Base-by-base conservation (phyloP, 1,140 invertebrate species). In the Physella acuta region DNA sequence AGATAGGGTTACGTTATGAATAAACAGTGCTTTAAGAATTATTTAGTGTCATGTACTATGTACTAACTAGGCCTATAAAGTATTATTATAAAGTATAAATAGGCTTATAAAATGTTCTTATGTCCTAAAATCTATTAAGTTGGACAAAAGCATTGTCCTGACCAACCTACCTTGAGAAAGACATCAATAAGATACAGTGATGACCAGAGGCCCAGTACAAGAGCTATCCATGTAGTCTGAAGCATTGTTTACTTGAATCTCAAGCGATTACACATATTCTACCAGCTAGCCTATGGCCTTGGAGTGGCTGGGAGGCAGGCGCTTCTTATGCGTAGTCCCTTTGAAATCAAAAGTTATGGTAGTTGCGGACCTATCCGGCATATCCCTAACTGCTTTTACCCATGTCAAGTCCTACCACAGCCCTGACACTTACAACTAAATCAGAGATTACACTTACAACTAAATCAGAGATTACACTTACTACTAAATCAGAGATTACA, bases 141-240 rank as follows among this genome's bases (percentile, higher is more conserved):
- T n/a, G n/a, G n/a, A n/a, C n/a, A n/a, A n/a, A n/a, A n/a, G n/a
- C n/a, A n/a, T n/a, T n/a, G n/a, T n/a, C n/a, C n/a, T n/a, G n/a
- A n/a, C n/a, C n/a, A n/a, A n/a, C n/a, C n/a, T 72, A 84, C 82
- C 82, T 84, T 84, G n/a, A 84, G 69, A 75, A 83, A 84, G 26
- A 74, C 81, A 78, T 84, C 82, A 49, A 83, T 61, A 11, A 84
- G 72, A 71, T 84, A 84, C 17, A 84, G 72, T 36, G 80, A 79
- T 20, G 82, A 82, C 82, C 82, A 84, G 52, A 78, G 79, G 52
- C 80, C 81, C 55, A 84, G 65, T 30, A 84, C 66, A 28, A 82
- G 64, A 17, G 82, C 82, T 24, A 83, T 75, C 78, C 78, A 79
- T 71, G 78, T 79, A 44, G 81, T 76, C 51, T 80, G 78, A 53